phyloP scores from a whole-genome alignment of 2,113 vertebrate genomes.

The Parus major region DNA sequence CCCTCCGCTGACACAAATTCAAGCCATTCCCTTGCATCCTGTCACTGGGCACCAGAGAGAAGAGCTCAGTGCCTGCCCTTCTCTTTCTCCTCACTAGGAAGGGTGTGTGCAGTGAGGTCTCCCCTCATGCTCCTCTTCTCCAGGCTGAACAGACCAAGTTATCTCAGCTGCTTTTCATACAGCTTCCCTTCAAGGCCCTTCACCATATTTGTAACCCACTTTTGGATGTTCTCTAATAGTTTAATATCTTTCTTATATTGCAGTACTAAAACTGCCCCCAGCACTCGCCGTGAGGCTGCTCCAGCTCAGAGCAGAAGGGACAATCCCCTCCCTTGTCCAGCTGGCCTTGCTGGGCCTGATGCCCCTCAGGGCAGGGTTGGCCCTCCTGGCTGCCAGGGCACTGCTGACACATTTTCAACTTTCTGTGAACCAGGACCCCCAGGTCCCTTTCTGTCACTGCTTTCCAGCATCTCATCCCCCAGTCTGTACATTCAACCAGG shows the following conservation, averaged over 20 bases:
- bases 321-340: fast-evolving
- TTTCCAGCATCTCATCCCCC: neutral
- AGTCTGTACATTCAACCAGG: neutral
- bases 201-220: neutral
- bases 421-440: neutral
- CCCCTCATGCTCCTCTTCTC: neutral
- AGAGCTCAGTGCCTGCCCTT: neutral
- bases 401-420: fast-evolving
- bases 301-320: neutral
- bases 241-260: neutral
- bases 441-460: neutral
- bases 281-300: fast-evolving
- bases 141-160: neutral
- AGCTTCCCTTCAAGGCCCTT: neutral
- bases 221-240: neutral
- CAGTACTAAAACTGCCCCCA: fast-evolving
- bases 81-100: fast-evolving
- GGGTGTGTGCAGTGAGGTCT: neutral
- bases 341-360: fast-evolving
- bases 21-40: neutral
- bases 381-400: neutral
- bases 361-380: fast-evolving
- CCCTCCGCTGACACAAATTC: neutral
- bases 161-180: fast-evolving
- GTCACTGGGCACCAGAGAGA: neutral